Conservation (phyloP, 2,113 vertebrate species). For the Neomonachus schauinslandi region DNA sequence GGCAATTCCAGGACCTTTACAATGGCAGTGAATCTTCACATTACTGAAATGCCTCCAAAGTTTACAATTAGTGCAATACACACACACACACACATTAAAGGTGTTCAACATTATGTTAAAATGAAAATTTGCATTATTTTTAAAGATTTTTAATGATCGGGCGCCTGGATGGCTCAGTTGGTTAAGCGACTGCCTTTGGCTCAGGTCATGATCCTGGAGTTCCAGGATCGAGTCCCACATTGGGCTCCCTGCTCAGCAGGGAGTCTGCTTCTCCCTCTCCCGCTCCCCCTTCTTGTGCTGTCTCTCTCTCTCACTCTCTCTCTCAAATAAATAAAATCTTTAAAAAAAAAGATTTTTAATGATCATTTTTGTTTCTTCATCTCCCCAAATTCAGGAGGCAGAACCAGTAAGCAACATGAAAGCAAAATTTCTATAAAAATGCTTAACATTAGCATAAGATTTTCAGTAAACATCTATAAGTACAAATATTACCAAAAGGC, state of each 20-base stretch:
- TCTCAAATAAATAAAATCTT: too few relatives aligned
- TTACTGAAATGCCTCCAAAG: constrained; percentile 75
- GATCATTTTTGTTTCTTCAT: constrained; percentile 50
- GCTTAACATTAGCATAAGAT: constrained; percentile 74
- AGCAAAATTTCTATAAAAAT: constrained; percentile 78
- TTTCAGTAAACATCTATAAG: constrained; percentile 80
- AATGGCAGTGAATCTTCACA: constrained; percentile 75
- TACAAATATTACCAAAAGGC: constrained; percentile 81
- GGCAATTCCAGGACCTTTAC: constrained; percentile 78
- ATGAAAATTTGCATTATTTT: constrained; percentile 83
- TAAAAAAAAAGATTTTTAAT: constrained; percentile 5
- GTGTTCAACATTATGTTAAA: constrained; percentile 79
- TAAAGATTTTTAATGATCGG: constrained; percentile 21
- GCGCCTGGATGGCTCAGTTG: too few relatives aligned
- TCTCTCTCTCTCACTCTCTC: too few relatives aligned
- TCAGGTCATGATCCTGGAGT: too few relatives aligned
- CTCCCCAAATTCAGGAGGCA: constrained; percentile 68
- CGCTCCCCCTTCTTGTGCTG: too few relatives aligned
- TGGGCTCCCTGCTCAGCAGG: too few relatives aligned
- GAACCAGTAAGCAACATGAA: constrained; percentile 68
- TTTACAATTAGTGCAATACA: constrained; percentile 77
- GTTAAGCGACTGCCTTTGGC: too few relatives aligned
- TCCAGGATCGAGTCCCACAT: too few relatives aligned
- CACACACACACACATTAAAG: constrained; percentile 61
- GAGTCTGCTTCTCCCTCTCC: too few relatives aligned